Evolutionary conservation across 2,888 invertebrate genomes (phyloP), one percentile per base, ranked within the genome.

Genomic region (Ormia ochracea): DNA sequence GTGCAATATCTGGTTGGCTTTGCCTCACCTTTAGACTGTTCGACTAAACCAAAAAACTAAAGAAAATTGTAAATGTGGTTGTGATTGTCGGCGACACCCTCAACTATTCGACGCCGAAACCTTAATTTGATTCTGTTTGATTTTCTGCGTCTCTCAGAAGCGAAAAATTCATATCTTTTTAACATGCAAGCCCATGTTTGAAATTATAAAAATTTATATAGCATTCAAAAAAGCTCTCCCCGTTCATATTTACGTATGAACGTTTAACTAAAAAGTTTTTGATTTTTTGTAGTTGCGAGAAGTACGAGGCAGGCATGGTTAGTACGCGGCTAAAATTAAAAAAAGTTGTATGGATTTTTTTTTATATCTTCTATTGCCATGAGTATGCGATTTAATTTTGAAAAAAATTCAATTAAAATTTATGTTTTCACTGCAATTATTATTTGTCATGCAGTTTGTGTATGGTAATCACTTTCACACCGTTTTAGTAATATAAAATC

Each of bases 101-200:
- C 26, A 70, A 70, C 9, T 31, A 21, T 50, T 21, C 70, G 28
- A 63, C 61, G 61, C 56, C 10, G 63, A 23, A 54, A 33, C 69
- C 76, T 48, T 77, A 58, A 63, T 69, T 69, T 61, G 59, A 36
- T 54, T 14, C 12, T n/a, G 21, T 41, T 50, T 28, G 50, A n/a
- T 54, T 61, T 54, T 41, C 14, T 54, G 4, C 21, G 26, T 10
- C 3, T 75, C 43, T 69, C 36, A 54, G 41, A 66, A 61, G 38
- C 31, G 12, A 56, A 48, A 56, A 69, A 38, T 50, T 23, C 58
- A 41, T 54, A 69, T 36, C 33, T 45, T 61, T 48, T 69, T 17
- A 70, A 77, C 76, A 77, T 77, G 76, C 70, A 65, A 77, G 43
- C 19, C 45, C 45, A 68, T 61, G 75, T 61, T 61, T 43, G 54